These are phyloP conservation scores for Podotricha telesiphe DNA, from an alignment of 2,888 invertebrate species.

Conservation along the genomic window DNA sequence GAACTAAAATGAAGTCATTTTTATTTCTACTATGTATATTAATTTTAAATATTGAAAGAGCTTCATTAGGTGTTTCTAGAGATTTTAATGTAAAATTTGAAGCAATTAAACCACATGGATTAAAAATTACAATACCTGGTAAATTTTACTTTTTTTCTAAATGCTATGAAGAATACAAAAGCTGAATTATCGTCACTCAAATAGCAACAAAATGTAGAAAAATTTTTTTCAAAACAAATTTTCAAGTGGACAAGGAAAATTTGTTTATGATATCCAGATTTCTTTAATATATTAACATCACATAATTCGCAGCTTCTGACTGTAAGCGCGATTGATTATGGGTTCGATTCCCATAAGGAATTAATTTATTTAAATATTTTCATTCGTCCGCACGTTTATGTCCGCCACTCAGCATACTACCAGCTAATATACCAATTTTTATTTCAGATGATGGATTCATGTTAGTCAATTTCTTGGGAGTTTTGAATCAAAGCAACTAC, in stretches of 20 bases:
- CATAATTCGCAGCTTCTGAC: no score
- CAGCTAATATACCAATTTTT: background rate
- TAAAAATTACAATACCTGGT: constrained; percentile 21
- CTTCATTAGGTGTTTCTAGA: background rate
- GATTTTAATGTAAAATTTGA: constrained; percentile 1
- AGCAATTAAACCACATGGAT: constrained; percentile 7
- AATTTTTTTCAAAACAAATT: no score
- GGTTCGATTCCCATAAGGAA: no score
- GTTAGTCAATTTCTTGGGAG: background rate
- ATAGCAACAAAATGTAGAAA: no score
- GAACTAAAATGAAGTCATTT: background rate
- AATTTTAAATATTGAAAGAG: background rate
- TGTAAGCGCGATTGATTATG: no score
- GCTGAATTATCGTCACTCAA: no score
- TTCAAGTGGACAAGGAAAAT: no score
- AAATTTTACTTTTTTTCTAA: background rate
- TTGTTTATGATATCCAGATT: no score
- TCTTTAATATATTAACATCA: no score
- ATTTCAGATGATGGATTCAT: constrained; percentile 19
- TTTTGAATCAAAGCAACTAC: background rate
- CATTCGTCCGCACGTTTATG: no score
- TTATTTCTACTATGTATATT: background rate
- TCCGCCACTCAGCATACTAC: background rate
- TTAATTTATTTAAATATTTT: no score
- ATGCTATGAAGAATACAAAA: no score